Conservation (phyloP, 2,113 vertebrate species). For the Eclectus roratus region DNA sequence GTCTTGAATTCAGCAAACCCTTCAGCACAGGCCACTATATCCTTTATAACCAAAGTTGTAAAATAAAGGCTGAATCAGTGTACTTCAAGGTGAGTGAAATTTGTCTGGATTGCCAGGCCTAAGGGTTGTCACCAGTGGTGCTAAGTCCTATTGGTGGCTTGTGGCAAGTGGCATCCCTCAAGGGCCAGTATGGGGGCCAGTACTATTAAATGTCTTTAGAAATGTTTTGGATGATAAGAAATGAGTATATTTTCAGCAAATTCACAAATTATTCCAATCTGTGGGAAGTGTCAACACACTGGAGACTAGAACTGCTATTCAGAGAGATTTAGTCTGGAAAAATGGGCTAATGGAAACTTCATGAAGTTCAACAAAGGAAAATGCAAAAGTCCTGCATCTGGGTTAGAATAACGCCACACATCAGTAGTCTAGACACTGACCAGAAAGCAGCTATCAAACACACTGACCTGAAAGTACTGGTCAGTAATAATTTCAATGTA, state of each 20-base stretch:
- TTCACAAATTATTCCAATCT: background rate
- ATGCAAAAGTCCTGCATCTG: background rate
- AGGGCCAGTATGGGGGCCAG: background rate
- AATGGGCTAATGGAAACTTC: background rate
- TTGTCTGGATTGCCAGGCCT: background rate
- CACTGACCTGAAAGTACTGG: background rate
- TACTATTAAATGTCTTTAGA: background rate
- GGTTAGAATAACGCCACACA: background rate
- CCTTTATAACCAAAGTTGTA: background rate
- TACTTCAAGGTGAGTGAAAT: background rate
- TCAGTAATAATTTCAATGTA: background rate
- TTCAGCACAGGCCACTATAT: background rate
- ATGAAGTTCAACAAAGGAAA: background rate
- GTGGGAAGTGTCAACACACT: background rate
- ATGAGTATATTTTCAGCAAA: background rate
- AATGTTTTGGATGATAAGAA: background rate
- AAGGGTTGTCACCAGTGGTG: background rate
- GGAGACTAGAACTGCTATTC: background rate
- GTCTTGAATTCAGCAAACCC: background rate
- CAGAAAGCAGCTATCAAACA: background rate
- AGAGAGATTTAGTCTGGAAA: background rate
- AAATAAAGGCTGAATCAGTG: background rate
- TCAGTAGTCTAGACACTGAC: background rate
- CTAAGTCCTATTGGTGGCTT: background rate
- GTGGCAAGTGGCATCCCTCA: background rate